Evolutionary conservation across 2,113 vertebrate genomes (phyloP).

Genomic region (Dipodomys stephensi): DNA sequence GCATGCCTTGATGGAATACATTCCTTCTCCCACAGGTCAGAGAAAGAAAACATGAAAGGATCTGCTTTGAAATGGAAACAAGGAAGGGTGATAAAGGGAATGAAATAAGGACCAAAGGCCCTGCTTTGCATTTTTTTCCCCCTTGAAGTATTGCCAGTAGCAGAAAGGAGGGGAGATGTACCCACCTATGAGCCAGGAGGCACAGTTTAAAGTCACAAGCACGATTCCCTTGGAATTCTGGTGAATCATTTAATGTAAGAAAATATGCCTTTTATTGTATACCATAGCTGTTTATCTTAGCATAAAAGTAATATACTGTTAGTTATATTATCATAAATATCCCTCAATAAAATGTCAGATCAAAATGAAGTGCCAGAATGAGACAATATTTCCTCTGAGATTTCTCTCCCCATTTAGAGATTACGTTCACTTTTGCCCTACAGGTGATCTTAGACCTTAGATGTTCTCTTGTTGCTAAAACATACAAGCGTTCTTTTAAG

Average conservation of each 20-base stretch:
- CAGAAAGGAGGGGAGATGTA: not conserved
- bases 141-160: not conserved
- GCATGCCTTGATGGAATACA: not conserved
- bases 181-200: not conserved
- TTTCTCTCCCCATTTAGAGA: not conserved
- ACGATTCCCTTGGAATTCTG: not conserved
- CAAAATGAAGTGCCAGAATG: not conserved
- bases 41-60: not conserved
- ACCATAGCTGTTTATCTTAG: not conserved
- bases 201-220: not conserved
- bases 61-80: constrained; percentile 68
- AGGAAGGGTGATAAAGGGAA: not conserved
- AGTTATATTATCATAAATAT: not conserved
- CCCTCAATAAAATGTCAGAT: not conserved
- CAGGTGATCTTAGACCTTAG: not conserved
- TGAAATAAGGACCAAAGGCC: not conserved
- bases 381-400: not conserved
- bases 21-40: not conserved
- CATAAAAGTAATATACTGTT: not conserved
- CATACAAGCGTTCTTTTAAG: too few relatives aligned
- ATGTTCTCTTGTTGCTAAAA: not conserved
- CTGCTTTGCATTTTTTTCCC: not conserved
- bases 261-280: not conserved
- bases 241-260: constrained; percentile 23
- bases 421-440: not conserved